Evolutionary conservation across 2,113 vertebrate species (phyloP).

Genomic region (Pterocles orientalis): DNA sequence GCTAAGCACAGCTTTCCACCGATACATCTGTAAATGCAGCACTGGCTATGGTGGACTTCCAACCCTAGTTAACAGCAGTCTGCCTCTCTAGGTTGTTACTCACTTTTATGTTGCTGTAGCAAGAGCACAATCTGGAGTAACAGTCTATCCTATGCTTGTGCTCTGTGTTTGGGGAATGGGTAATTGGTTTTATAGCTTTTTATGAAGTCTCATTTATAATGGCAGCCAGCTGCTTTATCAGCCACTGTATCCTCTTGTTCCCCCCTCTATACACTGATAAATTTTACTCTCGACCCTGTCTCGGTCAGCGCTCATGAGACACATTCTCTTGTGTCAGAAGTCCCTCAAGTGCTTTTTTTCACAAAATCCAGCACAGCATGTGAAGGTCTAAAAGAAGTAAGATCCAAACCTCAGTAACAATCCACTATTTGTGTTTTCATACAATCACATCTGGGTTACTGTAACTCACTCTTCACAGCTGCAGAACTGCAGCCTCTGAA

Average conservation of each 20-base stretch:
- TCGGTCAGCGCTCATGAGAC: not conserved
- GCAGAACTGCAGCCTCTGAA: not conserved
- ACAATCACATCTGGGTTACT: not conserved
- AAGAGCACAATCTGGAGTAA: not conserved
- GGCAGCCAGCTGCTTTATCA: not conserved
- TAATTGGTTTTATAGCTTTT: conserved; percentile 2
- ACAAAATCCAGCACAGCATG: not conserved
- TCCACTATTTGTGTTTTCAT: not conserved
- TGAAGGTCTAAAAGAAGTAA: not conserved
- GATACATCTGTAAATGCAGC: not conserved
- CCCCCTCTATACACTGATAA: not conserved
- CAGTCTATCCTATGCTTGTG: not conserved
- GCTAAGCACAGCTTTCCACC: not conserved
- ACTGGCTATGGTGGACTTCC: no score
- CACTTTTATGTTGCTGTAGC: not conserved
- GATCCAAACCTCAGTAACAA: not conserved
- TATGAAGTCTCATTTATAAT: not conserved
- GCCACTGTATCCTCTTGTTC: not conserved
- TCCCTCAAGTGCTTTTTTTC: not conserved
- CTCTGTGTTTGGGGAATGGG: not conserved
- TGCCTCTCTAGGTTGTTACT: not conserved
- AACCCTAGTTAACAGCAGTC: not conserved
- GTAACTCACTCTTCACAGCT: not conserved
- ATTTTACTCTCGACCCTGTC: not conserved
- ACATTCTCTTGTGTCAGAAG: not conserved